phyloP scores from a whole-genome alignment of 2,888 invertebrate species.

The Hemithea aestivaria region DNA sequence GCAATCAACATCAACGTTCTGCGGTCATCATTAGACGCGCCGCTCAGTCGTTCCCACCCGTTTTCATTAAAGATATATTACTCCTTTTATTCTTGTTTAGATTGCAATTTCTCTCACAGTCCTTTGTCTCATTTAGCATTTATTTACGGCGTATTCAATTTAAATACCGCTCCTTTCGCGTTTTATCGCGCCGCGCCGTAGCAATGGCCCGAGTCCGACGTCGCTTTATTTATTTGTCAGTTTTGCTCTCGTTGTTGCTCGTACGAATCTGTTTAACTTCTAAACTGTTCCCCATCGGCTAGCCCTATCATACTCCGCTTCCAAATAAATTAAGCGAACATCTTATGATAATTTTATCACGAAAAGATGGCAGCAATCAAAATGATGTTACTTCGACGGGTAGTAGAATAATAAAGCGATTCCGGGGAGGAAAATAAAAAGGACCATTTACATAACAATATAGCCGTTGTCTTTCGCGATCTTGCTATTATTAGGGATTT shows the following conservation, averaged over 20 bases:
- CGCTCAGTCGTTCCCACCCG: conserved; percentile 35
- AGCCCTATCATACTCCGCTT: conserved; percentile 10
- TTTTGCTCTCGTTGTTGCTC: conserved; percentile 53
- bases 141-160: conserved; percentile 75
- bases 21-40: conserved; percentile 23
- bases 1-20: conserved; percentile 15
- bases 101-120: conserved; percentile 65
- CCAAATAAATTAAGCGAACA: conserved; percentile 13
- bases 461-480: conserved; percentile 24
- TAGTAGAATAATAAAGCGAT: conserved; percentile 34
- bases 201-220: conserved; percentile 60
- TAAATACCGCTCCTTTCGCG: conserved; percentile 68
- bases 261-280: conserved; percentile 36
- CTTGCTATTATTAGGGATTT: conserved; percentile 35
- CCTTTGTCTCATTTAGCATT: conserved; percentile 75
- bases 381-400: conserved; percentile 26
- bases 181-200: conserved; percentile 68
- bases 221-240: conserved; percentile 66
- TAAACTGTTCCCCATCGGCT: conserved; percentile 15
- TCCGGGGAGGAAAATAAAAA: conserved; percentile 29
- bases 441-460: conserved; percentile 39
- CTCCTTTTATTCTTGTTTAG: conserved; percentile 70
- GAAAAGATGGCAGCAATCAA: conserved; percentile 25
- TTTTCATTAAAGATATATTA: conserved; percentile 70
- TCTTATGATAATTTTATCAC: conserved; percentile 21